Evolutionary conservation across 2,888 invertebrate species (phyloP), one percentile per base, ranked within the genome.

Genomic region (Uropetala carovei): DNA sequence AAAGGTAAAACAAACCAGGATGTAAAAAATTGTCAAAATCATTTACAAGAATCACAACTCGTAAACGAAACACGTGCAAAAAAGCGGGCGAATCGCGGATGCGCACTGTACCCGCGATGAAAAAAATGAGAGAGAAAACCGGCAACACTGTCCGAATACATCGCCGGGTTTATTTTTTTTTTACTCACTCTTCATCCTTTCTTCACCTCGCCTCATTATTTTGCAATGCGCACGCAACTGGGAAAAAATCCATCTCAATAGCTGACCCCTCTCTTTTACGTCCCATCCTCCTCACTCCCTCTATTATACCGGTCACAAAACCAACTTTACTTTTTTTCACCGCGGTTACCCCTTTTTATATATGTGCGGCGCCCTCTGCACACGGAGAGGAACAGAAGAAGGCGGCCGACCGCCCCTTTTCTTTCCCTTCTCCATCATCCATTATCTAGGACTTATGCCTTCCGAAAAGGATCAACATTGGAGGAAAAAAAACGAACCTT

Each of bases 231-330:
- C 27, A 75, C 75, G 75, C 75, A 75, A 75, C 75, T 75, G 75
- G 75, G 75, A 27, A 75, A 75, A 7, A 83, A 83, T 57, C 56
- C 56, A 83, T 83, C 83, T 83, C 83, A 83, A 83, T 83, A 43
- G 16, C 56, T 83, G 83, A 83, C 83, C 83, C 83, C 83, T 83
- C 56, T n/a, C 64, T 83, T 82, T 64, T 64, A 14, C 27, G 75
- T 18, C 30, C 82, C 30, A 14, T 43, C 30, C 30, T 30, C 30
- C 30, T 43, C 82, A n/a, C 82, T 30, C 83, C 18, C 64, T 43
- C 56, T 83, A 57, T 83, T 83, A 83, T 83, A 43, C 83, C 83
- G 83, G 83, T 83, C 83, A 83, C 83, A 83, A 83, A 83, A 83
- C 83, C 83, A 57, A 83, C 83, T 83, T 57, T 43, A 43, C 5